A percentile compares a stretch with the other conserved stretches of the same genome.
Conservation (phyloP, 2,797 vertebrate genomes). For the Mormyrops boulengeri region DNA sequence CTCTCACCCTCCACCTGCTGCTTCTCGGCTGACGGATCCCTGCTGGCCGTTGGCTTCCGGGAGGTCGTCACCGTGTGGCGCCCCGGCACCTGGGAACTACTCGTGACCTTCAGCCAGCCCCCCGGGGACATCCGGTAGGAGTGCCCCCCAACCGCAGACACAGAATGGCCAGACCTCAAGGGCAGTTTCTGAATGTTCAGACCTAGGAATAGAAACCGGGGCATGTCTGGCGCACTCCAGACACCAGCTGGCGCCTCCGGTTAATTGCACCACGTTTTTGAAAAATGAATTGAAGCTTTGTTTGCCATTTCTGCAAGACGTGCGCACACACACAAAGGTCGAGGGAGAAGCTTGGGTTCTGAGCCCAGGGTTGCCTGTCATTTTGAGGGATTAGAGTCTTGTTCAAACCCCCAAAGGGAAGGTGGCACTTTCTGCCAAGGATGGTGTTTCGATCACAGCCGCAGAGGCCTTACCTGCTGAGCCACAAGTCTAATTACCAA, state of each 20-base stretch:
- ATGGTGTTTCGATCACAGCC: neutral
- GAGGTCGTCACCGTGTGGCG: conserved; percentile 86
- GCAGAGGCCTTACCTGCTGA: neutral
- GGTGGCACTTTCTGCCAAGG: neutral
- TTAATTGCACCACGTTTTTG: neutral
- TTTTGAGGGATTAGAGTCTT: neutral
- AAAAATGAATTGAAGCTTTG: neutral
- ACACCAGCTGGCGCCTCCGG: neutral
- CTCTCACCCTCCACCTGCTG: conserved; percentile 74
- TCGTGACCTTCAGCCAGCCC: conserved; percentile 84
- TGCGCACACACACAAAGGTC: neutral
- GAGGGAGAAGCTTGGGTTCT: neutral
- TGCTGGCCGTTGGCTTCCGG: conserved; percentile 82
- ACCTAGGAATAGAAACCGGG: neutral
- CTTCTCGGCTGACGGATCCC: conserved; percentile 87
- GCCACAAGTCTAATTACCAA: neutral
- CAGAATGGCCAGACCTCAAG: neutral
- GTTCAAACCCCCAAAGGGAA: neutral
- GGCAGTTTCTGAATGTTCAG: neutral
- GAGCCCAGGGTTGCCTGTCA: neutral
- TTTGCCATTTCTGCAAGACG: neutral
- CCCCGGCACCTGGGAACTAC: conserved; percentile 79
- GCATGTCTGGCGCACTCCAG: neutral
- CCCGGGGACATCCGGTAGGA: conserved; percentile 78
- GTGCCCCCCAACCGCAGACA: neutral